Percentiles rank a stretch among this genome's conserved stretches.
These are phyloP conservation scores for Thyatira batis DNA, from an alignment of 2,888 invertebrate species.

Conservation along the genomic window DNA sequence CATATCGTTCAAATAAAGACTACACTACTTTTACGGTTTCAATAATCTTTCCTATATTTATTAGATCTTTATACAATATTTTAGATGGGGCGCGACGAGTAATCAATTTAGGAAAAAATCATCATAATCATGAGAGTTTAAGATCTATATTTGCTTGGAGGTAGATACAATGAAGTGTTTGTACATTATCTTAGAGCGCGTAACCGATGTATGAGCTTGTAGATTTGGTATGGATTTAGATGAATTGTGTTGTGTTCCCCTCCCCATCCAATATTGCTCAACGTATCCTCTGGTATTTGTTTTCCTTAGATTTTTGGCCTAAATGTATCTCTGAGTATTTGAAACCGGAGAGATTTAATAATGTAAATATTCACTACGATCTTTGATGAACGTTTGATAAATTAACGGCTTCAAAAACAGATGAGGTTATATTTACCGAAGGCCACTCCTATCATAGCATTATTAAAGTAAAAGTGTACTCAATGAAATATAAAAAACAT, in stretches of 20 bases:
- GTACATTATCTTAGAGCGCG: slow-evolving; percentile 66
- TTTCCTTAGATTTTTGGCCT: slow-evolving; percentile 18
- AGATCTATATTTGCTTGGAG: slow-evolving; percentile 2
- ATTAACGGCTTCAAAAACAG: background rate
- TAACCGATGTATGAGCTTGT: slow-evolving; percentile 71
- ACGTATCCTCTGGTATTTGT: slow-evolving; percentile 10
- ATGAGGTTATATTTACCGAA: background rate
- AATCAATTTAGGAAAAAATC: slow-evolving; percentile 56
- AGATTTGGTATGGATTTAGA: slow-evolving; percentile 63
- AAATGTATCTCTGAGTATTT: slow-evolving; percentile 23
- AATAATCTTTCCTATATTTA: slow-evolving; percentile 80
- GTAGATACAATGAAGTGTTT: slow-evolving; percentile 37
- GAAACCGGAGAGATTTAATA: slow-evolving; percentile 14
- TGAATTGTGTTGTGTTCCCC: slow-evolving; percentile 17
- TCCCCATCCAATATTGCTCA: slow-evolving; percentile 22
- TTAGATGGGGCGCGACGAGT: slow-evolving; percentile 59
- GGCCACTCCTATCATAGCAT: background rate
- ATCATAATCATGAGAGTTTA: slow-evolving; percentile 56
- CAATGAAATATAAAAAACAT: slow-evolving; percentile 1
- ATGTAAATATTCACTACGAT: slow-evolving; percentile 9
- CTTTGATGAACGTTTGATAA: background rate
- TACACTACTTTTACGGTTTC: slow-evolving; percentile 75
- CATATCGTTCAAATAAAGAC: slow-evolving; percentile 82
- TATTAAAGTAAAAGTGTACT: background rate
- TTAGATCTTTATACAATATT: slow-evolving; percentile 76